Base-by-base conservation (phyloP, 2,888 invertebrate genomes). In the Epiblema foenella region DNA sequence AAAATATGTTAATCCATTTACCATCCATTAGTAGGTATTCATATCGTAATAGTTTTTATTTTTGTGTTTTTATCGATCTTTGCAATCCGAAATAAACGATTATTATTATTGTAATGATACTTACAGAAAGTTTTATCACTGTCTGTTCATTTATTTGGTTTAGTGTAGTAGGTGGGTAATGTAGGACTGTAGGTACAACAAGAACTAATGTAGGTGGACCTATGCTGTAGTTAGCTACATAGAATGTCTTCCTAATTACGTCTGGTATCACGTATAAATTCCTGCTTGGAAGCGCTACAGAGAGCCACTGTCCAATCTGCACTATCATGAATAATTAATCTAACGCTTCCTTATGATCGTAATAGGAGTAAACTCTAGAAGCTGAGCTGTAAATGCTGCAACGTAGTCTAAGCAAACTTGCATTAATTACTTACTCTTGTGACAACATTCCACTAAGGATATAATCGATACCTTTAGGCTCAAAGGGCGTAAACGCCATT, bases 281-380 rank as follows among this genome's bases (percentile, higher is more conserved):
- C 42, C n/a, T 29, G 65, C 51, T 42, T 54, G 20, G n/a, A 29
- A 56, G 65, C 56, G 52, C 1, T 24, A 17, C n/a, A 17, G 24
- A 29, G 15, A 39, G 52, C 42, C 42, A 51, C 18, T 24, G 42
- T 69, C 54, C 49, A 64, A 64, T 64, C 56, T 57, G 49, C 62
- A 69, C 49, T 54, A 57, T 58, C 46, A 64, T 64, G 69, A 64
- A 64, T 64, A 56, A 64, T 69, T 56, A 64, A 64, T 64, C 11
- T 56, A 29, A 56, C 64, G 56, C 69, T 62, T 69, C 57, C 58
- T 69, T 49, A 51, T 49, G 56, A 20, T 33, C 46, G 24, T 39
- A 42, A 64, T 64, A 57, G 62, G 54, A 62, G 64, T 39, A 68
- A 49, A 33, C 18, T 37, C 29, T 37, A 33, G 39, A n/a, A 12